These are phyloP conservation scores for Brachypteracias leptosomus DNA, from an alignment of 2,113 vertebrate species.

Conservation along the genomic window DNA sequence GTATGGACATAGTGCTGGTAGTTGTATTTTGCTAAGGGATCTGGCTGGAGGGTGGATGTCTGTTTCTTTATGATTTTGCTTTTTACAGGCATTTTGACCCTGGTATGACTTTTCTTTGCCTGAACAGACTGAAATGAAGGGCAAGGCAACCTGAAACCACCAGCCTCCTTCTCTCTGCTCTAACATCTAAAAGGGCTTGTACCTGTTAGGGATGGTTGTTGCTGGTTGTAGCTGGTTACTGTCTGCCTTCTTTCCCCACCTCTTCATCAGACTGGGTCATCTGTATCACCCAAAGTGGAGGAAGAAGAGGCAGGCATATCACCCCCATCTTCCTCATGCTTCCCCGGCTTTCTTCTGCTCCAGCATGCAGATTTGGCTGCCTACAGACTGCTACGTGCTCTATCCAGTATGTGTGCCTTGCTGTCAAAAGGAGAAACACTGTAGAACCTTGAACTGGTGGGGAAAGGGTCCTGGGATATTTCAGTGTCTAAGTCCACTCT, in stretches of 20 bases:
- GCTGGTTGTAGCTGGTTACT: neutral
- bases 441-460: neutral
- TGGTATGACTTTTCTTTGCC: neutral
- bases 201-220: neutral
- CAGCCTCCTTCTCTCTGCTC: neutral
- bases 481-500: neutral
- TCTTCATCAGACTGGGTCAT: neutral
- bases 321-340: neutral
- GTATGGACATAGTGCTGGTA: neutral
- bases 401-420: rapidly evolving
- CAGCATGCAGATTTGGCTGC: neutral
- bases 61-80: neutral
- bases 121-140: neutral
- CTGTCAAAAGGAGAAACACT: neutral
- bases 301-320: neutral
- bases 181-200: neutral
- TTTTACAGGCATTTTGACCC: neutral
- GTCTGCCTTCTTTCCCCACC: neutral
- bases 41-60: neutral
- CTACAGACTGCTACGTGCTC: neutral
- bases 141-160: neutral
- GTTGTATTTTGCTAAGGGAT: neutral
- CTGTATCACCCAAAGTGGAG: neutral
- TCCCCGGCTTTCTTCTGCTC: neutral
- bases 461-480: neutral